These are phyloP conservation scores for Leptinotarsa peninsularis DNA, from an alignment of 2,888 invertebrate species.

Conservation along the genomic window DNA sequence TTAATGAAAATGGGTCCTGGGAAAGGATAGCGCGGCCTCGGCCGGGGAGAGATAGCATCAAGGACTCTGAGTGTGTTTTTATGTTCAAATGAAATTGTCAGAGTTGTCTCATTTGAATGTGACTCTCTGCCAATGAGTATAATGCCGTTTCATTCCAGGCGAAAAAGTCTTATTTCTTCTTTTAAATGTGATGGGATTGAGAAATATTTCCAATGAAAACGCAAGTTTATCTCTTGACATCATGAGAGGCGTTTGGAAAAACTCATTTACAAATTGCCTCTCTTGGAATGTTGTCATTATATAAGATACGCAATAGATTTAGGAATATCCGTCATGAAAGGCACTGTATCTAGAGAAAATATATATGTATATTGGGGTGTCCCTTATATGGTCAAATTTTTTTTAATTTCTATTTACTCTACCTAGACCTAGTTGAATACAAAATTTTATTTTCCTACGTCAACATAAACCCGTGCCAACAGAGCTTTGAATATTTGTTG, in stretches of 20 bases:
- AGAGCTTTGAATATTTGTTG: too few species aligned
- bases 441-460: too few species aligned
- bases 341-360: background rate
- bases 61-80: conserved; percentile 63
- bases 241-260: conserved; percentile 31
- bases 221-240: conserved; percentile 37
- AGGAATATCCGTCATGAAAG: background rate
- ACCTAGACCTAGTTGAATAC: too few species aligned
- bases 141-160: conserved; percentile 54
- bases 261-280: conserved; percentile 41
- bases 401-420: too few species aligned
- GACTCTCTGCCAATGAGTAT: conserved; percentile 59
- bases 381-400: too few species aligned
- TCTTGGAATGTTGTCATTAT: conserved; percentile 17
- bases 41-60: conserved; percentile 58
- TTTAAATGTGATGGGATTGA: conserved; percentile 32
- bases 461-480: too few species aligned
- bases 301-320: background rate
- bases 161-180: conserved; percentile 38
- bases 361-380: too few species aligned
- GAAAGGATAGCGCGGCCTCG: conserved; percentile 52
- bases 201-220: conserved; percentile 31
- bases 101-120: conserved; percentile 64
- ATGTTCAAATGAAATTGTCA: conserved; percentile 64
- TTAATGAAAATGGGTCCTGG: conserved; percentile 62